phyloP scores from a whole-genome alignment of 1,140 invertebrate genomes.

The Microvelia longipes region DNA sequence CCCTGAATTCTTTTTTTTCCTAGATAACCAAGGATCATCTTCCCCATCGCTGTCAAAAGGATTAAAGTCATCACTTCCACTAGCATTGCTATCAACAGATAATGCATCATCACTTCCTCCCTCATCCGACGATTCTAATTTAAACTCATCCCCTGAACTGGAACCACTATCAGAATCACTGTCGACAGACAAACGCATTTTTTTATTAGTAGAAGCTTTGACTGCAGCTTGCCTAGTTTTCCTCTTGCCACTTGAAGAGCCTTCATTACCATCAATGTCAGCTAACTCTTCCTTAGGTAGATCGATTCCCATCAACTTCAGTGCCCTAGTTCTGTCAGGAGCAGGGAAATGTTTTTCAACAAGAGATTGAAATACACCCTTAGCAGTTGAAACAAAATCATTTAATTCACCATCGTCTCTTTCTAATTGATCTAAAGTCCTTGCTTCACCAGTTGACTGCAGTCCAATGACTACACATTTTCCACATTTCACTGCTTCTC shows the following conservation, averaged over 20 bases:
- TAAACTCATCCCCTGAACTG: conserved; percentile 37
- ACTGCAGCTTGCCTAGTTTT: conserved; percentile 26
- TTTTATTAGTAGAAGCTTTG: conserved; percentile 29
- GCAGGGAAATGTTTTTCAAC: conserved; percentile 96
- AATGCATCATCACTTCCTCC: conserved; percentile 40
- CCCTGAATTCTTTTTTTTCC: conserved; percentile 56
- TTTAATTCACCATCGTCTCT: conserved; percentile 85
- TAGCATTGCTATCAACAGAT: conserved; percentile 47
- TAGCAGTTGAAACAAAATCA: conserved; percentile 97
- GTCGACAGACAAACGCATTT: conserved; percentile 36
- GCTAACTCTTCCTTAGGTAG: conserved; percentile 39
- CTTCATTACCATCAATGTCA: conserved; percentile 16
- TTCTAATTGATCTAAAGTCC: conserved; percentile 89
- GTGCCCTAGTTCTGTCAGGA: conserved; percentile 69
- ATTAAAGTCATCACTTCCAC: conserved; percentile 64
- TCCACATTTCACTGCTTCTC: conserved; percentile 85
- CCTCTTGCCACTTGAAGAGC: conserved; percentile 14
- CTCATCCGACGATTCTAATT: conserved; percentile 34
- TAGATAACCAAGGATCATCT: conserved; percentile 36
- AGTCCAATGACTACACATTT: conserved; percentile 98
- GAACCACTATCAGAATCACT: conserved; percentile 39
- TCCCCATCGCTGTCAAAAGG: conserved; percentile 67
- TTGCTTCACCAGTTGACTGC: conserved; percentile 94
- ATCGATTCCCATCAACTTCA: conserved; percentile 47
- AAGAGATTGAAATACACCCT: conserved; percentile 86